phyloP scores from a whole-genome alignment of 92 coral and sea anemone species.

The Ricordea florida region DNA sequence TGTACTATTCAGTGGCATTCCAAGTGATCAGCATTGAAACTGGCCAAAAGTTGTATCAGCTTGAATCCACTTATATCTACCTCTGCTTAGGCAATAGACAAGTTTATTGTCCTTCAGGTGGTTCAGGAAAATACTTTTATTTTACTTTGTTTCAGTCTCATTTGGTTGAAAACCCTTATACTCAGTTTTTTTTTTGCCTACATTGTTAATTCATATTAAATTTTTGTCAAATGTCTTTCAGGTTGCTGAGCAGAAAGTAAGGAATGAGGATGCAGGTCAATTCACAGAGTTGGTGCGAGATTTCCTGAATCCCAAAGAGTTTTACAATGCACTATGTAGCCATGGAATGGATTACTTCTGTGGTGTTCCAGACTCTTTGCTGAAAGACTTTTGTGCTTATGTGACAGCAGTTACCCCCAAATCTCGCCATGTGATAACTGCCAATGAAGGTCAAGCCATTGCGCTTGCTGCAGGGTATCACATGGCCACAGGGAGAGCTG shows the following conservation, averaged over 20 bases:
- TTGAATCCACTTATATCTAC: too few species aligned
- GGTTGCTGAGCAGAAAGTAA: conserved; percentile 89
- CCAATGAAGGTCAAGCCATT: conserved; percentile 92
- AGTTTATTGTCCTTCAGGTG: too few species aligned
- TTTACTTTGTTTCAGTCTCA: too few species aligned
- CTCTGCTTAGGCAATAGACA: too few species aligned
- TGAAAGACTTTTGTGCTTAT: conserved; percentile 98
- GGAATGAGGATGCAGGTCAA: conserved; percentile 94
- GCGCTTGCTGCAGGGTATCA: conserved; percentile 97
- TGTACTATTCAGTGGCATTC: too few species aligned
- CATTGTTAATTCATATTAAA: neutral
- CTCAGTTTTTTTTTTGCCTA: neutral
- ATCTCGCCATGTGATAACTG: conserved; percentile 83
- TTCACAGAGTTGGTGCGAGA: conserved; percentile 98
- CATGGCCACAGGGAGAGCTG: conserved; percentile 95
- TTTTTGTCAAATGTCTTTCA: neutral
- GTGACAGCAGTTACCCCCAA: conserved; percentile 83
- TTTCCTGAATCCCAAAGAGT: conserved; percentile 94
- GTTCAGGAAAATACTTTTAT: too few species aligned
- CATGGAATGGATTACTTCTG: conserved; percentile 98
- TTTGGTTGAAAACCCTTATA: too few species aligned
- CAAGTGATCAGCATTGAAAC: too few species aligned
- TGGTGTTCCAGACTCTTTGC: conserved; percentile 97
- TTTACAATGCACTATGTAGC: conserved; percentile 77
- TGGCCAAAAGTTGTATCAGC: too few species aligned